Evolutionary conservation across 2,113 vertebrate species (phyloP).

Genomic region (Siphamia tubifer): DNA sequence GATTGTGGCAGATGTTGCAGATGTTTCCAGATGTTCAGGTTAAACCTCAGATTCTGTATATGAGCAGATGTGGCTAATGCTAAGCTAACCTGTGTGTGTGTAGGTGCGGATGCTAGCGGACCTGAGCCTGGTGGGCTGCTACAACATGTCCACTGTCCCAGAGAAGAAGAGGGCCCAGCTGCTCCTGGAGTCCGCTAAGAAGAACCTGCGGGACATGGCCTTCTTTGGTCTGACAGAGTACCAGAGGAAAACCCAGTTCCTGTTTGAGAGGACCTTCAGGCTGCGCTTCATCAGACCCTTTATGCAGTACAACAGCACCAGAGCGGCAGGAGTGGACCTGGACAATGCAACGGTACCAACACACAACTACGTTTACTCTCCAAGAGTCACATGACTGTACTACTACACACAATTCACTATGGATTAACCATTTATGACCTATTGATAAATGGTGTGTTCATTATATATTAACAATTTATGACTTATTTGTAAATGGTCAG

Average conservation of each 20-base stretch:
- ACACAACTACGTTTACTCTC: too few relatives aligned
- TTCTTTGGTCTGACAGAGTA: conserved; percentile 98
- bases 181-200: conserved; percentile 96
- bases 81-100: background rate
- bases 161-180: conserved; percentile 95
- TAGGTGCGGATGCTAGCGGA: conserved; percentile 97
- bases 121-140: conserved; percentile 97
- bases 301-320: conserved; percentile 98
- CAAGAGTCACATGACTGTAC: too few relatives aligned
- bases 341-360: conserved; percentile 89
- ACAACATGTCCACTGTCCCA: conserved; percentile 97
- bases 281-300: conserved; percentile 97
- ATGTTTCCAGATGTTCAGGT: too few relatives aligned
- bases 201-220: conserved; percentile 97
- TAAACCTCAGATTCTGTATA: too few relatives aligned
- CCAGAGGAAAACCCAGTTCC: conserved; percentile 98
- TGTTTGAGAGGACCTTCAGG: conserved; percentile 96
- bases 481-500: too few relatives aligned
- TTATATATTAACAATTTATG: too few relatives aligned
- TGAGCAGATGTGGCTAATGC: too few relatives aligned
- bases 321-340: conserved; percentile 94
- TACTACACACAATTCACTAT: too few relatives aligned
- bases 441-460: too few relatives aligned
- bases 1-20: too few relatives aligned
- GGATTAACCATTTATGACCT: too few relatives aligned